These are phyloP conservation scores for Drosophila algonquin DNA, from an alignment of 2,888 invertebrate genomes.

Conservation along the genomic window DNA sequence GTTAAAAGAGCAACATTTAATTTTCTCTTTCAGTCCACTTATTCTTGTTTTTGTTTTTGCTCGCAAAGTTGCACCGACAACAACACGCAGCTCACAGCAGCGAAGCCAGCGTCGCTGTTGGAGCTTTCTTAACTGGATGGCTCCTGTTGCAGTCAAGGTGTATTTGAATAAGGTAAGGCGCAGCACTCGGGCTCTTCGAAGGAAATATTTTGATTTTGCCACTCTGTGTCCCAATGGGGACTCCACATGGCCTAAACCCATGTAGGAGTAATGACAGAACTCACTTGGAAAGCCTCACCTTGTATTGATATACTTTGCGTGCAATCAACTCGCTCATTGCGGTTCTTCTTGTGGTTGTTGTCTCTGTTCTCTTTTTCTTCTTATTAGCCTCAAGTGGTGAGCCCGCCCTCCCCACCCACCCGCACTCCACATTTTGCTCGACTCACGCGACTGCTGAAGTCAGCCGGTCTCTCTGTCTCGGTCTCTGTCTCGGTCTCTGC, in stretches of 20 bases:
- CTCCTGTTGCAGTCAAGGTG: constrained; percentile 51
- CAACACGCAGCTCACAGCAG: constrained; percentile 1
- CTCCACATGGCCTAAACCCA: not conserved
- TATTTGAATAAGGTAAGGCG: not conserved
- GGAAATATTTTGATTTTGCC: not conserved
- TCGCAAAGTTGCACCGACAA: constrained; percentile 5
- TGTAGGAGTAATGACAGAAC: not conserved
- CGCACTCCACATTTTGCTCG: constrained; percentile 9
- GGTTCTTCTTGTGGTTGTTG: constrained; percentile 49
- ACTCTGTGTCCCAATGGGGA: constrained; percentile 33
- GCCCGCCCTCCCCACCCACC: constrained; percentile 30
- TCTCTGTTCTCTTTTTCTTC: constrained; percentile 53
- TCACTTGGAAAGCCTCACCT: not conserved
- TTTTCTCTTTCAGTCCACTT: constrained; percentile 25
- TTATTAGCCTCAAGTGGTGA: constrained; percentile 78
- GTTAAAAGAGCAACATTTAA: constrained; percentile 30
- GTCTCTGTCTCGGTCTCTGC: constrained; percentile 3
- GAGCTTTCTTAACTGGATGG: constrained; percentile 62
- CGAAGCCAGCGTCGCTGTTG: constrained; percentile 28
- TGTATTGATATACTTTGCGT: not conserved
- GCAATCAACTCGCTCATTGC: constrained; percentile 65
- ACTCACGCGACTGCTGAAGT: constrained; percentile 60
- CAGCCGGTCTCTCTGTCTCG: constrained; percentile 60
- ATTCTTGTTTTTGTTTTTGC: constrained; percentile 1
- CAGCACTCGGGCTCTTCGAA: constrained; percentile 17